Conservation (phyloP, 2,888 invertebrate species). For the Iphiclides podalirius region DNA sequence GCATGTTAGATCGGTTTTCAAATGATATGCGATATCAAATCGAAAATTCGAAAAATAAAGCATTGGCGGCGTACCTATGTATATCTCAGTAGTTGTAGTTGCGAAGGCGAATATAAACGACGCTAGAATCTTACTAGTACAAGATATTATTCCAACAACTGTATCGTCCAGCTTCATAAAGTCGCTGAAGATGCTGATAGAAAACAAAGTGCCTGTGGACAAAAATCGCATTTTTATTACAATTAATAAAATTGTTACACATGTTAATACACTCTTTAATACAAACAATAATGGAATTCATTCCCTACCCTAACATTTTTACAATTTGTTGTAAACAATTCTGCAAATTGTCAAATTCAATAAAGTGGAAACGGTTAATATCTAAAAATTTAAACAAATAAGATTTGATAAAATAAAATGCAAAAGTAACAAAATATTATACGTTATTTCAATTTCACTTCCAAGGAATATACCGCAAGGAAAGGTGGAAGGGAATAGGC, state of each 20-base stretch:
- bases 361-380: too few relatives aligned
- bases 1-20: too few relatives aligned
- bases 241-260: too few relatives aligned
- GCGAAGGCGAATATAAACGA: slow-evolving; percentile 93
- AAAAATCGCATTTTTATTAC: slow-evolving; percentile 4
- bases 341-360: too few relatives aligned
- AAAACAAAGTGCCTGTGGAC: slow-evolving; percentile 86
- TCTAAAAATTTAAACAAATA: too few relatives aligned
- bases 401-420: too few relatives aligned
- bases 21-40: too few relatives aligned
- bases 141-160: slow-evolving; percentile 89
- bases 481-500: slow-evolving; percentile 23
- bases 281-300: too few relatives aligned
- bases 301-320: too few relatives aligned
- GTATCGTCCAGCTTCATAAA: slow-evolving; percentile 90
- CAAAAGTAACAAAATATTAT: slow-evolving; percentile 13
- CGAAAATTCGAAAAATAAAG: too few relatives aligned
- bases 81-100: slow-evolving; percentile 87
- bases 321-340: too few relatives aligned
- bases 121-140: slow-evolving; percentile 91
- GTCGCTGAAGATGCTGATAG: slow-evolving; percentile 90
- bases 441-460: slow-evolving; percentile 15
- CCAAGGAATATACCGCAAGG: slow-evolving; percentile 12
- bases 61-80: slow-evolving; percentile 87
- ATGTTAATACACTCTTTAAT: too few relatives aligned